Evolutionary conservation across 2,797 vertebrate species (phyloP).

Genomic region (Pangasius djambal): DNA sequence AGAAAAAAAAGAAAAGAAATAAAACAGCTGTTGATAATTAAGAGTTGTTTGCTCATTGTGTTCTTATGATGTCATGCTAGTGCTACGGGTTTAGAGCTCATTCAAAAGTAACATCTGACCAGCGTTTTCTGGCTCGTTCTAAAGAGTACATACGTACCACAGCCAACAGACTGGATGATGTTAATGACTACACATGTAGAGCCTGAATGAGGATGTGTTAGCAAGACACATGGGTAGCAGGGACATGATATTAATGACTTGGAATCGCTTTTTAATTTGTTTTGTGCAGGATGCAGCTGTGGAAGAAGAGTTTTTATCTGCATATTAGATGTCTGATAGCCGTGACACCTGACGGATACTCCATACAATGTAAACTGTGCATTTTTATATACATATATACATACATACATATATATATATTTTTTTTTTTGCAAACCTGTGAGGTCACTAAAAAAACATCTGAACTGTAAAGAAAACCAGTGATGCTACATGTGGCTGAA

Average conservation of each 20-base stretch:
- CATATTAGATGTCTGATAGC: neutral
- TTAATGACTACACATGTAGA: neutral
- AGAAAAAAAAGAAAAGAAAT: neutral
- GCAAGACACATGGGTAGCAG: neutral
- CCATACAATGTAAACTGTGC: neutral
- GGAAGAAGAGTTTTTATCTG: neutral
- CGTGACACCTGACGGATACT: neutral
- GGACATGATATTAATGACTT: neutral
- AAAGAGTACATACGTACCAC: neutral
- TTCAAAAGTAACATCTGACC: neutral
- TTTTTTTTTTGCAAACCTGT: neutral
- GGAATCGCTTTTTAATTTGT: neutral
- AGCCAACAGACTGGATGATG: neutral
- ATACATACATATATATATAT: too few species aligned
- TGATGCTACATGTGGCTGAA: neutral
- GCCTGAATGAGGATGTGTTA: neutral
- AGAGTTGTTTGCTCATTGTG: constrained; percentile 25
- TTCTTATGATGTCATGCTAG: constrained; percentile 30
- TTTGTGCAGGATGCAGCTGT: neutral
- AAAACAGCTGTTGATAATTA: constrained; percentile 35
- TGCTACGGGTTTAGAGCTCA: neutral
- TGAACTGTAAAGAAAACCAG: neutral
- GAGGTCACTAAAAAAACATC: neutral
- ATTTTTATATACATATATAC: neutral
- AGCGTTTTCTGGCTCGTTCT: neutral